Evolutionary conservation across 2,113 vertebrate genomes (phyloP), one percentile per base, ranked within the genome.

Genomic region (Cynopterus brachyotis): DNA sequence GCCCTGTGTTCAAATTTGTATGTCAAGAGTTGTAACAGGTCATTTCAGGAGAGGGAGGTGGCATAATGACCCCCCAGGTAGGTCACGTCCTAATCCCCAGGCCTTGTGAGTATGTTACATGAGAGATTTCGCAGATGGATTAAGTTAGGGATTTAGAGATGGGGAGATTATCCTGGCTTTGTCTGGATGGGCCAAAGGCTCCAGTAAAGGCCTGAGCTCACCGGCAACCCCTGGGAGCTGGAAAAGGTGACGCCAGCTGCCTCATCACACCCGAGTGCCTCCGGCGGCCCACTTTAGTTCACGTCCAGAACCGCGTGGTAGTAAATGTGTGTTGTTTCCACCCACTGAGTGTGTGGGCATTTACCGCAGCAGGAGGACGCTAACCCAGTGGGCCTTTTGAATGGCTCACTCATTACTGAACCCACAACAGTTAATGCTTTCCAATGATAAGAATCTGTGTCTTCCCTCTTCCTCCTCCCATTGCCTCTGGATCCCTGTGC

Each of bases 261-360:
- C 37, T 16, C 1, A 1, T 42, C 35, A 11, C n/a, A 11, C 12
- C 16, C 1, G 3, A 10, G 24, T 42, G 26, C 37, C 13, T 11
- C 37, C 5, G 8, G 94, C 9, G 13, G 0, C 22, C 20, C n/a
- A 19, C 7, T 35, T 80, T 20, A 10, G 50, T 76, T 75, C 72
- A 50, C 10, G 17, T 76, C 47, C 40, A 17, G 30, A 26, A 17
- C n/a, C 12, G 17, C 1, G 0, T 6, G 26, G 60, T 60, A 9
- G 10, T 70, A 7, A 55, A 30, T 1, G 7, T 3, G 15, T 17
- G 11, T 7, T n/a, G 2, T 60, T 59, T n/a, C 35, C 19, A 45
- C n/a, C 16, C 4, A 9, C 3, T 20, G 3, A 32, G 6, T n/a
- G 11, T 20, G 45, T 82, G 73, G 0, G 42, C 70, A 66, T 80